These are phyloP conservation scores for Tenualosa ilisha DNA, from an alignment of 2,797 vertebrate species.

Conservation along the genomic window DNA sequence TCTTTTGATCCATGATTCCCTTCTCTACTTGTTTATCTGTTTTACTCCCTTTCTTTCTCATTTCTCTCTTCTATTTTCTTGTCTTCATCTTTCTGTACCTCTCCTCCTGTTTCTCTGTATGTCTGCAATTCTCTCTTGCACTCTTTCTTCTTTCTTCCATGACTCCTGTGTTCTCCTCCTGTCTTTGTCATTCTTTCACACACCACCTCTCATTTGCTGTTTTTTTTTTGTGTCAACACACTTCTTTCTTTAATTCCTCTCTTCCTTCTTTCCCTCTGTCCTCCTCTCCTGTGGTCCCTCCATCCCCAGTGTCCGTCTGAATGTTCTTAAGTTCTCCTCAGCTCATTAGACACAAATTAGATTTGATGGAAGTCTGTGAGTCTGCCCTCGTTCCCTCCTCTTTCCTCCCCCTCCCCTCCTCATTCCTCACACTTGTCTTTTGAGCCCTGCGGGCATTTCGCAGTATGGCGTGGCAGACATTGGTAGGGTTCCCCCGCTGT, in stretches of 20 bases:
- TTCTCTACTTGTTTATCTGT: neutral
- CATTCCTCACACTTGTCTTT: neutral
- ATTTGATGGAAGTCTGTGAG: neutral
- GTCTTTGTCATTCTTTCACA: neutral
- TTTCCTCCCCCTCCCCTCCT: neutral
- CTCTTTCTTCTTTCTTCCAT: neutral
- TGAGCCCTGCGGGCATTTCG: neutral
- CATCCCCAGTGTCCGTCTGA: neutral
- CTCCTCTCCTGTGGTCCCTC: neutral
- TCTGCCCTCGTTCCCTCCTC: slow-evolving; percentile 1
- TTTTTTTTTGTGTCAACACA: neutral
- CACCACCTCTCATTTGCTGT: neutral
- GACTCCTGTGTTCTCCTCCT: neutral
- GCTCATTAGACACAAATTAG: neutral
- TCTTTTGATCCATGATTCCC: too few relatives aligned
- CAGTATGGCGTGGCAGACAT: slow-evolving; percentile 19
- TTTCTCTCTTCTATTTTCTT: neutral
- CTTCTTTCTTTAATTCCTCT: neutral
- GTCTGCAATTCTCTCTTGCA: neutral
- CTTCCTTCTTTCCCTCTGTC: neutral
- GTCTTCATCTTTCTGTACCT: neutral
- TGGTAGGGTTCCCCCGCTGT: neutral
- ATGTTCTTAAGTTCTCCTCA: neutral
- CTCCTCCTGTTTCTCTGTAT: neutral
- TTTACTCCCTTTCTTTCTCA: neutral